Percentiles rank a stretch among this genome's conserved stretches.
Evolutionary conservation across 2,888 invertebrate species (phyloP).

Genomic region (Yponomeuta sedellus): DNA sequence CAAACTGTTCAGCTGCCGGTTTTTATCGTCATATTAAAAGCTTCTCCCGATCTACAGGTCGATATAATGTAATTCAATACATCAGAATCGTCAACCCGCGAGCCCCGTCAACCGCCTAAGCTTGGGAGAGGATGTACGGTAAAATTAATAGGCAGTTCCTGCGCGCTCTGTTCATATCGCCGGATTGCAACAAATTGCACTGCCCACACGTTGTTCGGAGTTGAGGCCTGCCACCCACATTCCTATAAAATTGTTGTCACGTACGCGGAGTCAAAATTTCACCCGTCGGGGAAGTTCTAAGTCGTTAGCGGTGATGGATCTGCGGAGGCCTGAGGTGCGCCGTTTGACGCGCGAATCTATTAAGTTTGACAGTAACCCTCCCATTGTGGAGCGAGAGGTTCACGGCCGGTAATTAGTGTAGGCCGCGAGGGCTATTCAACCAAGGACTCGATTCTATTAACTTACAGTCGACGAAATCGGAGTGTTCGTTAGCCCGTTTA

Average conservation of each 20-base stretch:
- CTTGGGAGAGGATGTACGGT: slow-evolving; percentile 15
- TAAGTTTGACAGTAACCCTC: slow-evolving; percentile 61
- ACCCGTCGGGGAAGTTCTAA: slow-evolving; percentile 39
- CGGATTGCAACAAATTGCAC: slow-evolving; percentile 33
- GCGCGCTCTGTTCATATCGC: slow-evolving; percentile 12
- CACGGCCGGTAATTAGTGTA: slow-evolving; percentile 51
- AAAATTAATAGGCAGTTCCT: slow-evolving; percentile 33
- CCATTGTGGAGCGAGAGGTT: slow-evolving; percentile 52
- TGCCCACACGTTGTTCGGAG: slow-evolving; percentile 33
- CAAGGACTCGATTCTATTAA: slow-evolving; percentile 15
- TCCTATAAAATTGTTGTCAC: slow-evolving; percentile 36
- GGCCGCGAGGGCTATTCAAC: slow-evolving; percentile 39
- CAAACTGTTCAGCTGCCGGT: slow-evolving; percentile 53
- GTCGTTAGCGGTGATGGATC: slow-evolving; percentile 53
- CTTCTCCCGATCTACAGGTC: slow-evolving; percentile 46
- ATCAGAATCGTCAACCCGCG: slow-evolving; percentile 39
- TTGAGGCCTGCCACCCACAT: slow-evolving; percentile 32
- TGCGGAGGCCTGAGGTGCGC: slow-evolving; percentile 37
- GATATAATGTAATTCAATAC: slow-evolving; percentile 69
- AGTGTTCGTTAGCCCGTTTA: background rate
- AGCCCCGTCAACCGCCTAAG: background rate
- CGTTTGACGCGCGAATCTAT: slow-evolving; percentile 60
- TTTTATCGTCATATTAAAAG: slow-evolving; percentile 59
- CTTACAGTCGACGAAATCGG: background rate
- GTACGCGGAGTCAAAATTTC: slow-evolving; percentile 34